Evolutionary conservation across 2,797 vertebrate genomes (phyloP), one percentile per base, ranked within the genome.

Genomic region (Lacerta bilineata): DNA sequence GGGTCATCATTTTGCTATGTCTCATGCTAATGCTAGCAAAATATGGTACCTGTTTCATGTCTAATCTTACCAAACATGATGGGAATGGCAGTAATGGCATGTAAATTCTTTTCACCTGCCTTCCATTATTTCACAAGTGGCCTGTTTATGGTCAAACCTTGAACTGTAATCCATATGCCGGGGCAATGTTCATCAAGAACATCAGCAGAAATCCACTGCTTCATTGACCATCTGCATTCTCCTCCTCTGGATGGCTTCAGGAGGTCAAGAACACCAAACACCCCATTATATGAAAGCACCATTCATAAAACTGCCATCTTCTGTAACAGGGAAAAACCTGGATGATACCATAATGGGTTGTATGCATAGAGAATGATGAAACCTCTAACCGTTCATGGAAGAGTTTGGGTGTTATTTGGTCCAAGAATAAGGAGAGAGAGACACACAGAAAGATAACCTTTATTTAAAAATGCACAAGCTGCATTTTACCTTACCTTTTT

Each of bases 391-490:
- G 1, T 87, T 88, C 41, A 36, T 83, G 80, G 71, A 64, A 76
- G 75, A 64, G 18, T 29, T 74, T 41, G 64, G 71, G 43, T 78
- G 27, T 25, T 41, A 17, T 33, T n/a, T 41, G 29, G 11, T 68
- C 55, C 46, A 80, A 25, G 0, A 91, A 89, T 83, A 91, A 90
- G 84, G 11, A 18, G n/a, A 13, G 43, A 76, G 75, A 25, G 9
- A 76, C 10, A 10, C 2, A 92, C 8, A 90, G 89, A 17, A 0
- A 64, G 69, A 85, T 6, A 78, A 50, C 23, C 20, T 0, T 71
- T 77, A 20, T 74, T 80, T 85, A 36, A 85, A 93, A 92, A 79
- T 50, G 39, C 71, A 91, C 61, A 91, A 84, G 75, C 4, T 88
- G 1, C 20, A 81, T 89, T 18, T 93, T 91, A 83, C 41, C 89